Base-by-base conservation (phyloP, 2,797 vertebrate species). In the Hylomyscus alleni region DNA sequence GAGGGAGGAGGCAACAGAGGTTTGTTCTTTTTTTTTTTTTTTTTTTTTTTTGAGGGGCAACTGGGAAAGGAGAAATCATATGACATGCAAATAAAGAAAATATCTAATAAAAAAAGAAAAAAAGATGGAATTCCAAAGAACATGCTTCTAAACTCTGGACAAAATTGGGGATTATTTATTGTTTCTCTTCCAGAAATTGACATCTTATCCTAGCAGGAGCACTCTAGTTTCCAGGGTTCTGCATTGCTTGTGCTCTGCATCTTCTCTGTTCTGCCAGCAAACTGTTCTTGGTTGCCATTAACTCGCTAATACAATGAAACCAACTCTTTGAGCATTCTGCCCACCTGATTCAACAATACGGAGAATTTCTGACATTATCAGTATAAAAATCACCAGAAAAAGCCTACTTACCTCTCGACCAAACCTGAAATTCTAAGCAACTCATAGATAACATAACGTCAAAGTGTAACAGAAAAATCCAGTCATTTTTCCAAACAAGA, bases 401-500 rank as follows among this genome's bases (percentile, higher is more conserved):
- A 72, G 29, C 24, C 88, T 80, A 60, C 44, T 85, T 31, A 60
- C 37, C 56, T 89, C 75, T 24, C 3, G 82, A 22, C 24, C 26
- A 54, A 29, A 78, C 12, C 19, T 47, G n/a, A 50, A 95, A 95
- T 50, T 93, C 31, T 20, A 87, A 88, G 58, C 31, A 94, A n/a
- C 40, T 72, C 20, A 40, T 73, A 44, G 24, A 67, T 81, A 93
- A 90, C 20, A 29, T 34, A 84, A 91, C 31, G n/a, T 22, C 62
- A 93, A 93, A 11, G n/a, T 73, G 58, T 60, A 83, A 65, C 24
- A 72, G 81, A 44, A 93, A 89, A 89, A 78, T 50, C 19, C 72
- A 89, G 72, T 88, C 56, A 37, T 44, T 56, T 50, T 54, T 95
- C 81, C 60, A 94, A 92, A 67, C n/a, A 90, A 56, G 22, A 89